phyloP scores from a whole-genome alignment of 2,888 invertebrate genomes.

The Acholoe squamosa region DNA sequence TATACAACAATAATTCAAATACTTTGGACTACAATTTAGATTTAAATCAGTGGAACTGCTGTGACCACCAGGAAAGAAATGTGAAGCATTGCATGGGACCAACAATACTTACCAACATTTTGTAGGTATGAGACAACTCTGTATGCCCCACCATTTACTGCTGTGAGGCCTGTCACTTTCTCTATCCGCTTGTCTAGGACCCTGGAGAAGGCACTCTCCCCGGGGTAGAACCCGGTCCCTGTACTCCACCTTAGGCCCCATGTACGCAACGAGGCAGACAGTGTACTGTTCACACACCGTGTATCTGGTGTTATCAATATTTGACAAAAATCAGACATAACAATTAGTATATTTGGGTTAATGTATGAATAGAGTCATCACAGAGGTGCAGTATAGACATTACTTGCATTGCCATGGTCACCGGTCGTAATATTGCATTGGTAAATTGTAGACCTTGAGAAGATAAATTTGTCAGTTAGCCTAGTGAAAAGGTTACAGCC shows the following conservation, averaged over 20 bases:
- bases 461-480: too few relatives aligned
- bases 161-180: constrained; percentile 29
- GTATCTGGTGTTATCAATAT: constrained; percentile 59
- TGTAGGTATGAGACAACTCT: constrained; percentile 52
- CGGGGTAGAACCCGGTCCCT: constrained; percentile 50
- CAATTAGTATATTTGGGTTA: neutral
- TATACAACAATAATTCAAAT: too few relatives aligned
- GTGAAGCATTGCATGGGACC: too few relatives aligned
- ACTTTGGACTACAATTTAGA: too few relatives aligned
- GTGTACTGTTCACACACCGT: constrained; percentile 22
- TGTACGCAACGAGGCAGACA: neutral
- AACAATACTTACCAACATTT: constrained; percentile 53
- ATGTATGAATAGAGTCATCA: constrained; percentile 17
- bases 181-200: neutral
- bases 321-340: neutral
- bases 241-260: constrained; percentile 52
- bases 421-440: too few relatives aligned
- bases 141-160: constrained; percentile 51
- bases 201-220: constrained; percentile 59
- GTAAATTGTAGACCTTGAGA: too few relatives aligned
- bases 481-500: too few relatives aligned
- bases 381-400: too few relatives aligned
- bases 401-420: too few relatives aligned
- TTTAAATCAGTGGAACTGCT: too few relatives aligned
- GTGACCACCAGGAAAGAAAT: too few relatives aligned